Conservation (phyloP, 2,113 vertebrate genomes). For the Epinephelus lanceolatus region DNA sequence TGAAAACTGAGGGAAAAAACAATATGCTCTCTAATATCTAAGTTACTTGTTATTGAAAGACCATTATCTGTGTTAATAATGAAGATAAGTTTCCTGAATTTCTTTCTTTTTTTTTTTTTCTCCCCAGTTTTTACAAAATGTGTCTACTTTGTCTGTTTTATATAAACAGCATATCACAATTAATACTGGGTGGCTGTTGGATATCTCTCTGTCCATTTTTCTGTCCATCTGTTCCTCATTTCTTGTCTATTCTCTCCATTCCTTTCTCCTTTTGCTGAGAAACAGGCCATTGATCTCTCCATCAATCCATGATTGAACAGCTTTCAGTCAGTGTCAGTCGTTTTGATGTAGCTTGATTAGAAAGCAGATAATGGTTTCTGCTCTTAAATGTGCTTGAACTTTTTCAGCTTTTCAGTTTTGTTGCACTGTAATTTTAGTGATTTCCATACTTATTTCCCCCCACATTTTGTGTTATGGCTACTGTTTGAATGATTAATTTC, state of each 20-base stretch:
- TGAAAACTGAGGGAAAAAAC: background rate
- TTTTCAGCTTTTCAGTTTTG: background rate
- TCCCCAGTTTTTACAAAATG: no score
- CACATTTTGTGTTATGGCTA: background rate
- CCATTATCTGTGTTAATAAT: background rate
- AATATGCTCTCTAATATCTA: background rate
- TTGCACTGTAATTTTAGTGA: background rate
- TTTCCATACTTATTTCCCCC: background rate
- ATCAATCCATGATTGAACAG: slow-evolving; percentile 31
- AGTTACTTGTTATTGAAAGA: background rate
- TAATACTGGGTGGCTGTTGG: background rate
- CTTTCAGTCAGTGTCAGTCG: slow-evolving; percentile 17
- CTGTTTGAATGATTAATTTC: background rate
- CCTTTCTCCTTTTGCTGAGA: slow-evolving; percentile 28
- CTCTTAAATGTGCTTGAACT: background rate
- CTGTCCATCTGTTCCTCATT: slow-evolving; percentile 36
- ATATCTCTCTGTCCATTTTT: slow-evolving; percentile 18
- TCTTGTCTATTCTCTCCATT: slow-evolving; percentile 36
- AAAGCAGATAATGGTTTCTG: slow-evolving; percentile 4
- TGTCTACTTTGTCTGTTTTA: background rate
- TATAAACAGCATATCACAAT: background rate
- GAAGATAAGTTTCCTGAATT: background rate
- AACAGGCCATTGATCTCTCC: slow-evolving; percentile 40
- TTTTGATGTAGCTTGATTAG: slow-evolving; percentile 43
- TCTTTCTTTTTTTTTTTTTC: no score